Evolutionary conservation across 2,888 invertebrate species (phyloP), one percentile per base, ranked within the genome.

Genomic region (Standfussiana lucernea): DNA sequence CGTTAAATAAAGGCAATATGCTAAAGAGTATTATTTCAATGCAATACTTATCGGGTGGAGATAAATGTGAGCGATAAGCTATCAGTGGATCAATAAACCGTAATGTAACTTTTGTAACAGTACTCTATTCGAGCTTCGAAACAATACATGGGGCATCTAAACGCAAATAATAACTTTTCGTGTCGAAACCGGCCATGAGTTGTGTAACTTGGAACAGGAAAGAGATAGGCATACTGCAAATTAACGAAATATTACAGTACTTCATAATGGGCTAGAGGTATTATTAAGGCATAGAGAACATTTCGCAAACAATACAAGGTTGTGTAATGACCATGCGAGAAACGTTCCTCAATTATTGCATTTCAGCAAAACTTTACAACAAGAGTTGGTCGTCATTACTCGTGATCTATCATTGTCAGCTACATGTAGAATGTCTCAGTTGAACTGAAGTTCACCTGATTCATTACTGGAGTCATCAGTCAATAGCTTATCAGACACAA

Each of bases 61-160:
- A 95, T 95, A 95, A 94, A 94, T 92, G 92, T 89, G 88, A 75
- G 88, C 91, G 96, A 96, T 96, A 96, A 93, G 90, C 89, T 95
- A 96, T 96, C 95, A 89, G 85, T 86, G 91, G 95, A 96, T 96
- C 96, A 94, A 96, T 96, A 96, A 90, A 93, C 91, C 89, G 86
- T 92, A 91, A 91, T 91, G 91, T 92, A 91, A 92, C 93, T 92
- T 92, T 92, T 90, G 93, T 90, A 82, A 80, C 72, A 65, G 79
- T 82, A 80, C 83, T 83, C 86, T 79, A 82, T 84, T 84, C 64
- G 40, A 78, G 79, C 78, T 65, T 56, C 73, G 69, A 83, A 89
- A 89, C 88, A 90, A 85, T 86, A 85, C 84, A 81, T 77, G 86
- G 28, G 85, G 79, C 75, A 86, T 87, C 81, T 82, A 84, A 85